phyloP scores from a whole-genome alignment of 1,140 invertebrate genomes.

The Adelges cooleyi region DNA sequence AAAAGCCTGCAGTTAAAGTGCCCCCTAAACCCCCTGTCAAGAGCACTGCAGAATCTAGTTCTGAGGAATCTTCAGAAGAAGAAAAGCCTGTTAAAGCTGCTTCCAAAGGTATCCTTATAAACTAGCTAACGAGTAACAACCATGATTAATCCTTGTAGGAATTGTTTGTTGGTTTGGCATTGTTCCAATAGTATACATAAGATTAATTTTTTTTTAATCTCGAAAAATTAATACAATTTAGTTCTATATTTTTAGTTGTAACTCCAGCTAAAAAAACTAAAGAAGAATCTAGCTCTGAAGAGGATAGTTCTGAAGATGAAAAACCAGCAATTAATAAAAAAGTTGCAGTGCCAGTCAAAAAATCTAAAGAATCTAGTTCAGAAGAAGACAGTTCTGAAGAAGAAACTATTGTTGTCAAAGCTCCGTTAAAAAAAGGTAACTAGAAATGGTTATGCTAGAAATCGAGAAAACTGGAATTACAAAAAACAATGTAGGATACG shows the following conservation, averaged over 20 bases:
- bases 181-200: too few species aligned
- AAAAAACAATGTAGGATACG: too few species aligned
- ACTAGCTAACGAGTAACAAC: too few species aligned
- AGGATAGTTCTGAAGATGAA: slow-evolving; percentile 1
- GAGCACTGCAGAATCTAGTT: too few species aligned
- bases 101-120: neutral
- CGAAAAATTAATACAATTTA: too few species aligned
- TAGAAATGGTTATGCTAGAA: neutral
- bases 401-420: neutral
- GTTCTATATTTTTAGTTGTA: neutral
- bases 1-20: neutral
- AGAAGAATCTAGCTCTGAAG: slow-evolving; percentile 9
- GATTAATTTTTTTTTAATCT: too few species aligned
- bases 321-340: neutral
- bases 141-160: too few species aligned
- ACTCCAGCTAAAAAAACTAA: neutral
- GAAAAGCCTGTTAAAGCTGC: neutral
- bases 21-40: neutral
- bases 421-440: neutral
- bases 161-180: too few species aligned
- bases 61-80: neutral
- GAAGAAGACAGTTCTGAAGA: slow-evolving; percentile 24
- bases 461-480: too few species aligned
- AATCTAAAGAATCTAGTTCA: neutral
- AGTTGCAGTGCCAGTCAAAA: too few species aligned